Evolutionary conservation across 1,140 invertebrate genomes (phyloP).

Genomic region (Dendroctonus ponderosae): DNA sequence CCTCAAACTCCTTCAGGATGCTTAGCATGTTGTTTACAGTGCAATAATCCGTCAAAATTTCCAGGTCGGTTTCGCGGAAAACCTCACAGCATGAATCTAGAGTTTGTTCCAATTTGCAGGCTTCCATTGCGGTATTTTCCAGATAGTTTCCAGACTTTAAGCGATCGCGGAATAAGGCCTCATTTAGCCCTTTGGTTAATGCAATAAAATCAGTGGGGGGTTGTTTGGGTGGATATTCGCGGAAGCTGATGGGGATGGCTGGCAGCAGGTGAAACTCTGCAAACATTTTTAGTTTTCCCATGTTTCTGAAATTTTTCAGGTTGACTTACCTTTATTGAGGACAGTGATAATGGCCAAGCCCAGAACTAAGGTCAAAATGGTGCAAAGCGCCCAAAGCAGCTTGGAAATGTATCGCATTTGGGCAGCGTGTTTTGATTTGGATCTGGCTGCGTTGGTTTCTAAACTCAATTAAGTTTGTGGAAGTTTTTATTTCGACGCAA

Average conservation of each 20-base stretch:
- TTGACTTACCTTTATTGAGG: conserved; percentile 26
- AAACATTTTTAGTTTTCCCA: not conserved
- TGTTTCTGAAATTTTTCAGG: not conserved
- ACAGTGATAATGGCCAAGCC: conserved; percentile 3
- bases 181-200: conserved; percentile 3
- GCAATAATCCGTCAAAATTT: conserved; percentile 15
- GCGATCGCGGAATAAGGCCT: conserved; percentile 6
- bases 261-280: conserved; percentile 7
- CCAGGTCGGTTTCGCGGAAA: conserved; percentile 13
- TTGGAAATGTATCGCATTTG: conserved; percentile 14
- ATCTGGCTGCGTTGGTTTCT: conserved; percentile 11
- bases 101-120: conserved; percentile 12
- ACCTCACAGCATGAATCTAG: conserved; percentile 20
- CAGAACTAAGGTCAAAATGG: conserved; percentile 9
- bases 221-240: not conserved
- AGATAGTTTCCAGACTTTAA: conserved; percentile 7
- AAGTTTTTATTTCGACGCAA: not conserved
- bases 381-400: conserved; percentile 10
- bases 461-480: not conserved
- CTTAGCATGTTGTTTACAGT: conserved; percentile 24
- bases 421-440: conserved; percentile 17
- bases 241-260: not conserved
- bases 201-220: not conserved
- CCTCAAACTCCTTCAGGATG: conserved; percentile 7
- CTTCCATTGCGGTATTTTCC: conserved; percentile 1